Evolutionary conservation across 2,797 vertebrate genomes (phyloP).

Genomic region (Leptatherina wallacei): DNA sequence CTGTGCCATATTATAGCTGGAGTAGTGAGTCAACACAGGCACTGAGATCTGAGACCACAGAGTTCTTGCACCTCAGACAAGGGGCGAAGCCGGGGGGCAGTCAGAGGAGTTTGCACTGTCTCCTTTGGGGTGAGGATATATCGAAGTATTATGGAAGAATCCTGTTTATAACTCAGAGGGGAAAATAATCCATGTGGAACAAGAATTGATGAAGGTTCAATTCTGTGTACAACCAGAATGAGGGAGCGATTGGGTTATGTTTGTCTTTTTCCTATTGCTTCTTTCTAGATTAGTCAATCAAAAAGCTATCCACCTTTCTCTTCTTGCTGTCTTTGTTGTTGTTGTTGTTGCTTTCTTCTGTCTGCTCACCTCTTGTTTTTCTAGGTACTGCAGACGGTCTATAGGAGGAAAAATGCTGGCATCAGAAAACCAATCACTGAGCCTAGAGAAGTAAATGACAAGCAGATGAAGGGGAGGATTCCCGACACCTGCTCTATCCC

Average conservation of each 20-base stretch:
- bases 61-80: conserved; percentile 54
- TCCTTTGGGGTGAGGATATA: conserved; percentile 43
- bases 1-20: conserved; percentile 68
- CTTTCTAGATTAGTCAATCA: conserved; percentile 61
- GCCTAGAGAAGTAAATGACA: conserved; percentile 76
- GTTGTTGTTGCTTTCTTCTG: conserved; percentile 34
- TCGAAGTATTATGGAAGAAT: conserved; percentile 41
- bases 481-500: conserved; percentile 75
- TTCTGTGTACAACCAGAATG: conserved; percentile 49
- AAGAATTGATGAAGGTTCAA: conserved; percentile 47
- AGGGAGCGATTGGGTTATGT: conserved; percentile 41
- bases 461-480: conserved; percentile 80
- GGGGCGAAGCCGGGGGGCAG: conserved; percentile 13
- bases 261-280: conserved; percentile 43
- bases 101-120: conserved; percentile 59
- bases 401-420: conserved; percentile 47
- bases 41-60: conserved; percentile 62
- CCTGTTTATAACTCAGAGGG: conserved; percentile 50
- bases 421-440: conserved; percentile 73
- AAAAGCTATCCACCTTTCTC: conserved; percentile 44
- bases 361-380: conserved; percentile 50
- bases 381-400: conserved; percentile 41
- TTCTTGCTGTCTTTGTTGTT: conserved; percentile 43
- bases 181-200: conserved; percentile 68
- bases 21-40: conserved; percentile 68